Evolutionary conservation across 1,140 invertebrate genomes (phyloP).

Genomic region (Drosophila kikkawai): DNA sequence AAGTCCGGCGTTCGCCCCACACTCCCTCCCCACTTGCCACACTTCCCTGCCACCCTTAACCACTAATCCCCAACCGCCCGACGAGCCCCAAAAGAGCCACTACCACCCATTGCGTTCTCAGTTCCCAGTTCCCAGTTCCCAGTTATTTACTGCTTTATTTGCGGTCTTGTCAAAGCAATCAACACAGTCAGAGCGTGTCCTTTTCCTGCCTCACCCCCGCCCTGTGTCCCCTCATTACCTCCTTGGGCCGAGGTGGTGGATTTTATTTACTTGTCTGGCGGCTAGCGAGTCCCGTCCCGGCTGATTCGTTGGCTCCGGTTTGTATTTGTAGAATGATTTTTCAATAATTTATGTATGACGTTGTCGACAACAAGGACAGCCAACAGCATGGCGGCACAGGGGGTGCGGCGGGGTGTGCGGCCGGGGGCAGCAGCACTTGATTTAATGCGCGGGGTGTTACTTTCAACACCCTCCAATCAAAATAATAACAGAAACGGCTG

Average conservation of each 20-base stretch:
- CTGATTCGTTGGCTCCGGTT: constrained; percentile 42
- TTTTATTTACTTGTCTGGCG: constrained; percentile 70
- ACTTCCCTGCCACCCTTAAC: constrained; percentile 1
- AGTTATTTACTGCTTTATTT: constrained; percentile 80
- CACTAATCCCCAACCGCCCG: constrained; percentile 10
- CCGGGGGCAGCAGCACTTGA: constrained; percentile 62
- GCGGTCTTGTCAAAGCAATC: constrained; percentile 81
- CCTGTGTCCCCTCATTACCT: constrained; percentile 1
- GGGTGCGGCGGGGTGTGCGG: background rate
- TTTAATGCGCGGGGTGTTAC: constrained; percentile 81
- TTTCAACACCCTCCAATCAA: constrained; percentile 80
- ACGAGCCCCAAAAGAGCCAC: background rate
- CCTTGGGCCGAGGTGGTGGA: constrained; percentile 57
- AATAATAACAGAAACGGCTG: constrained; percentile 62
- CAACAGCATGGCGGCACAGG: background rate
- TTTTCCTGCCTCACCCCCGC: constrained; percentile 6
- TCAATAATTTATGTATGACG: constrained; percentile 83
- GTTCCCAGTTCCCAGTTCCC: constrained; percentile 33
- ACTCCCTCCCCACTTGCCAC: background rate
- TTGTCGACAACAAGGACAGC: constrained; percentile 39
- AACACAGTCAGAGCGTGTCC: constrained; percentile 63
- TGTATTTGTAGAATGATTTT: constrained; percentile 83
- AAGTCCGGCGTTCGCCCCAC: background rate
- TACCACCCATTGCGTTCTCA: constrained; percentile 22
- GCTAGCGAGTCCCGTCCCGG: constrained; percentile 3